Evolutionary conservation across 2,797 vertebrate genomes (phyloP).

Genomic region (Aeoliscus strigatus): DNA sequence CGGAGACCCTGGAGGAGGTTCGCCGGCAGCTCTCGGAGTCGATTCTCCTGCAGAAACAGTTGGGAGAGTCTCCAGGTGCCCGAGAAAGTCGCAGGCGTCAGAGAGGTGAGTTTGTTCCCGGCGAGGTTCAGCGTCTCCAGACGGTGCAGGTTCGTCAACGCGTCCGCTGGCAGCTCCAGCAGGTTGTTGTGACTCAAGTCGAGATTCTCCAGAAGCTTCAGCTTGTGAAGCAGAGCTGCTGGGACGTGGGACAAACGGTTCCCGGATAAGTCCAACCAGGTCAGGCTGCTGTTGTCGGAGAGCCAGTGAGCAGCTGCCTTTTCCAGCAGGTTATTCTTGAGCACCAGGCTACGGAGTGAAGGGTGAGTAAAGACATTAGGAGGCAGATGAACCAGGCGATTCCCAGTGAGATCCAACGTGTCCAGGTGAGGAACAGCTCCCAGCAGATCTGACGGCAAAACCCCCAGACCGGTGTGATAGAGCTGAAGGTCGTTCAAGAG

Average conservation of each 20-base stretch:
- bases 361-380: slow-evolving; percentile 42
- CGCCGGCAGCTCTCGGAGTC: slow-evolving; percentile 48
- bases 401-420: slow-evolving; percentile 66
- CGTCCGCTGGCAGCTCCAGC: slow-evolving; percentile 35
- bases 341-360: slow-evolving; percentile 50
- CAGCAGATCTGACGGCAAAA: slow-evolving; percentile 58
- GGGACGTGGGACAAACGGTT: slow-evolving; percentile 52
- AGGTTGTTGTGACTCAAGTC: slow-evolving; percentile 63
- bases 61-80: slow-evolving; percentile 48
- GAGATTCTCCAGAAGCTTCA: slow-evolving; percentile 49
- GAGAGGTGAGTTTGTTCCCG: slow-evolving; percentile 55
- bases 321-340: slow-evolving; percentile 58
- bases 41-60: slow-evolving; percentile 64
- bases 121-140: slow-evolving; percentile 61
- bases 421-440: slow-evolving; percentile 43
- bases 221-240: slow-evolving; percentile 40
- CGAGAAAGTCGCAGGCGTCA: slow-evolving; percentile 44
- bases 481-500: slow-evolving; percentile 59
- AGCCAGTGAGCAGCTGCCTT: slow-evolving; percentile 53
- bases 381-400: slow-evolving; percentile 53
- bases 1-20: slow-evolving; percentile 49
- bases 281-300: slow-evolving; percentile 51
- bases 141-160: slow-evolving; percentile 36
- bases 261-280: slow-evolving; percentile 59
- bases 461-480: slow-evolving; percentile 53